Evolutionary conservation across 2,888 invertebrate genomes (phyloP).

Genomic region (Gymnocheta viridis): DNA sequence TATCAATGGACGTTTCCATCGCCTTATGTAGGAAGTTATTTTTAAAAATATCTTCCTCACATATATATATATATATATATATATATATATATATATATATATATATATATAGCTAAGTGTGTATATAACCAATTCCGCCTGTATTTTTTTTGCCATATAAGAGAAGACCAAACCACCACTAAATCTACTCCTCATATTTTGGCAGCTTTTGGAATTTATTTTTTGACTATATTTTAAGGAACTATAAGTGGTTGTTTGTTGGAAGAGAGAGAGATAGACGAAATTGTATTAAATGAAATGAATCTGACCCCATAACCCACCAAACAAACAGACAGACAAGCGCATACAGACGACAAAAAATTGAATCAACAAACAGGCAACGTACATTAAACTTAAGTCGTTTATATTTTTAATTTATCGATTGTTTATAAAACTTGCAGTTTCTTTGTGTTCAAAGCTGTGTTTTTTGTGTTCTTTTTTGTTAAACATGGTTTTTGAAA

Average conservation of each 20-base stretch:
- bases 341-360: background rate
- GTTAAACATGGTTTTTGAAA: constrained; percentile 45
- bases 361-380: constrained; percentile 22
- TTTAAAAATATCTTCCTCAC: constrained; percentile 9
- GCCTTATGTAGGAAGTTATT: constrained; percentile 35
- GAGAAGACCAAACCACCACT: constrained; percentile 15
- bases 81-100: background rate
- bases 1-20: background rate
- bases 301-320: constrained; percentile 69
- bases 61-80: background rate
- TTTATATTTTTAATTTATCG: constrained; percentile 52
- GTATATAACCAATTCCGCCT: constrained; percentile 4
- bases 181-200: constrained; percentile 28
- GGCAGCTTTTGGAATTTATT: background rate
- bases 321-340: constrained; percentile 48
- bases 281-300: constrained; percentile 65
- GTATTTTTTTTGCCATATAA: background rate
- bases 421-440: constrained; percentile 26
- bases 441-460: constrained; percentile 36
- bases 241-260: background rate
- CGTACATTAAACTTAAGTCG: constrained; percentile 28
- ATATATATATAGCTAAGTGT: no score
- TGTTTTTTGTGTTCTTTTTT: constrained; percentile 45
- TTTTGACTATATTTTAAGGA: background rate
- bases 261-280: background rate